Conservation (phyloP, 2,888 invertebrate species). For the Cinara cedri region DNA sequence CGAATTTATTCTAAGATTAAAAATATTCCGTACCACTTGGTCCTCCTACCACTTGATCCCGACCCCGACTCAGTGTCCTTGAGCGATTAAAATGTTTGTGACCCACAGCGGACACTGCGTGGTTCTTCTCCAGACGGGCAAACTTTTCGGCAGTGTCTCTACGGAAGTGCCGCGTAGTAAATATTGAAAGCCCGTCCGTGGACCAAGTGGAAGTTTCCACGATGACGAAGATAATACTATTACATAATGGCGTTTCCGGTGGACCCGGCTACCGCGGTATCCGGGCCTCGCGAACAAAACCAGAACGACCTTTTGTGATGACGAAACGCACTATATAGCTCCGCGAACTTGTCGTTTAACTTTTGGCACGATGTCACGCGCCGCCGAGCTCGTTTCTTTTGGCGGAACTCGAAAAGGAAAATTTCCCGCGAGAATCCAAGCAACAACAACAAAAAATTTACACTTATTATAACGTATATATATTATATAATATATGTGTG, state of each 20-base stretch:
- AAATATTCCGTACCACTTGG: no score
- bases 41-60: no score
- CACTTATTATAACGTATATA: background rate
- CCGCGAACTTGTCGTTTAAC: conserved; percentile 50
- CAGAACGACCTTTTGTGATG: conserved; percentile 41
- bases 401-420: background rate
- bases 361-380: conserved; percentile 35
- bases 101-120: background rate
- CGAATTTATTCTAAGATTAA: no score
- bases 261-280: conserved; percentile 15
- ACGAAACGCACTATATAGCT: background rate
- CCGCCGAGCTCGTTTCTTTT: conserved; percentile 20
- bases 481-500: no score
- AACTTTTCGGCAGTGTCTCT: conserved; percentile 3
- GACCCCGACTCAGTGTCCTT: no score
- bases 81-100: no score
- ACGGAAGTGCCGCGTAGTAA: background rate
- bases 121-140: background rate
- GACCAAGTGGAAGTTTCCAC: conserved; percentile 47
- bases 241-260: conserved; percentile 48
- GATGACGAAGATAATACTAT: conserved; percentile 41
- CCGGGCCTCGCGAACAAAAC: conserved; percentile 40
- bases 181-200: background rate
- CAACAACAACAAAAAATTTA: background rate
- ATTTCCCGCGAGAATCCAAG: background rate